Base-by-base conservation (phyloP, 2,888 invertebrate genomes). In the Malachius bipustulatus region DNA sequence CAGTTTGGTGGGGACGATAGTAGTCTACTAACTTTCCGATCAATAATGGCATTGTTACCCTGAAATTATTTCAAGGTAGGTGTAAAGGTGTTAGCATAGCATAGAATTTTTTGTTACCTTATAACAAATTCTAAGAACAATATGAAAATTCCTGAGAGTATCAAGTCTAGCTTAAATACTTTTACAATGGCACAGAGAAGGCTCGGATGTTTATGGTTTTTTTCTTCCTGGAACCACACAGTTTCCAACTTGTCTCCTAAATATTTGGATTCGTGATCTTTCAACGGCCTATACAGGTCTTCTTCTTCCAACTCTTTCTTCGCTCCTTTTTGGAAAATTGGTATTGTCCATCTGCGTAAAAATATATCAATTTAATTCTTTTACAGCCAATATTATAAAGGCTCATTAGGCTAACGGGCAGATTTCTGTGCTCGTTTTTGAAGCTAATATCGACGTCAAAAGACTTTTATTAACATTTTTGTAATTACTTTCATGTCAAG, bases 281-380 rank as follows among this genome's bases (percentile, higher is more conserved):
- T 51, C 2, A 68, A 52, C 6, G 63, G 57, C 40, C 59, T 56
- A 43, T 62, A 67, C 11, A 71, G 51, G 49, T 71, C 70, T 26
- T 62, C 56, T 34, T 65, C 61, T 30, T 58, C 59, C 28, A 71
- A 48, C 37, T 68, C 66, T 32, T 58, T 58, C 41, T 53, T 63
- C 26, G 53, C 52, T 2, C 70, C 70, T 47, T 62, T 60, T 15
- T 52, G 45, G 44, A 71, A 66, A 15, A 66, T 49, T 2, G 64
- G 63, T 24, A 65, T 51, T 3, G 65, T 52, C 68, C 69, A 71
- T 50, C 69, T 69, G n/a, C n/a, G n/a, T n/a, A n/a, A n/a, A n/a
- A n/a, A n/a, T n/a, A n/a, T n/a, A n/a, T n/a, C n/a, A n/a, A n/a
- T n/a, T n/a, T n/a, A 4, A 10, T 30, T 15, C 12, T 31, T 9